Evolutionary conservation across 2,113 vertebrate species (phyloP), one percentile per base, ranked within the genome.

Genomic region (Hippolais icterina): DNA sequence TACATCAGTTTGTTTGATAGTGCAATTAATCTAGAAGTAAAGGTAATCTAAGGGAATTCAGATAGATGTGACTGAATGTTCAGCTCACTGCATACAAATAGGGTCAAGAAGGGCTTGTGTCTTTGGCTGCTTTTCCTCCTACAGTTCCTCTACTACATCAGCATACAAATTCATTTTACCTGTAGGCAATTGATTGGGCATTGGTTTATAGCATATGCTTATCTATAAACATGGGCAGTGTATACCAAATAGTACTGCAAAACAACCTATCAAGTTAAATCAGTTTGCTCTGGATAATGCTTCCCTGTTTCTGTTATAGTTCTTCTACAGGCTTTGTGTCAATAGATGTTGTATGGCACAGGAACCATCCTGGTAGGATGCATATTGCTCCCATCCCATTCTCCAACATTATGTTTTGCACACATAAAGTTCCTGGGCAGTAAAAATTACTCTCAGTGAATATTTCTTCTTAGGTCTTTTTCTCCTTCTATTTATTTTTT

Each of bases 341-440:
- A 0, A n/a, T 15, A 31, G 22, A 39, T 11, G 11, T 37, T 53
- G 29, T 12, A 23, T 29, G 37, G 19, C 44, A 57, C 33, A 68
- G 18, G 28, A 70, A 12, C 8, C 13, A 28, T 0, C 1, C 4
- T 60, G 37, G 39, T 42, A 5, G 4, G 9, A 12, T 20, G 10
- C 8, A 18, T 50, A 72, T 4, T 39, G 57, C 25, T 72, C 13
- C 6, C 20, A 56, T 37, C 19, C 8, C 39, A 9, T 14, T 61
- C 15, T 72, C 35, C 29, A n/a, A 0, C 6, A 5, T 33, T 44
- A 23, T 10, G 5, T 31, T 64, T 78, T 68, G 5, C 39, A 41
- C 17, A 42, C 10, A 18, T 25, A 44, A 78, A 53, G 16, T 6
- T 17, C 13, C 22, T 49, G 7, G 10, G 54, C 28, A 60, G 7